Base-by-base conservation (phyloP, 1,140 invertebrate genomes). In the Lethrus apterus region DNA sequence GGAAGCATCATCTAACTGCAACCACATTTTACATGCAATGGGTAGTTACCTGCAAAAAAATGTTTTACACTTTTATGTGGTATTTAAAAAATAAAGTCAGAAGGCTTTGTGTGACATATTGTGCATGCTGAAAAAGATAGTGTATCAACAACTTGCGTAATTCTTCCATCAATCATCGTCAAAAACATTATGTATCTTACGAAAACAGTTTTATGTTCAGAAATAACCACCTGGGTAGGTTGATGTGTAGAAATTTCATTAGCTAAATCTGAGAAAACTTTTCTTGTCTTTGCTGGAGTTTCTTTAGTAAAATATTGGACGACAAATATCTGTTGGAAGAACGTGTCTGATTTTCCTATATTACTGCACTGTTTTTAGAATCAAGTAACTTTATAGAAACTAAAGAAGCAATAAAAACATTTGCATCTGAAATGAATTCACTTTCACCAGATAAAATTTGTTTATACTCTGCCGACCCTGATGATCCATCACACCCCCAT, bases 401-500 rank as follows among this genome's bases (percentile, higher is more conserved):
- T n/a, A 32, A 32, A 10, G 31, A n/a, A n/a, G n/a, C n/a, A n/a
- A 32, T 31, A 31, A 31, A 31, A 31, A 32, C 11, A n/a, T 32
- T 32, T n/a, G 31, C 31, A 32, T 32, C 31, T 32, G 31, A 32
- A 32, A 32, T 32, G 8, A 32, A n/a, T n/a, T n/a, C n/a, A n/a
- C n/a, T n/a, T n/a, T n/a, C 11, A 14, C n/a, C 26, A 32, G 31
- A 13, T 32, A n/a, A 32, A 32, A 32, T 5, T 32, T 32, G 31
- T 32, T 32, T 10, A 32, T 10, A 32, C 31, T 32, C 9, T 32
- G 31, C 11, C 31, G 13, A n/a, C 17, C 11, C 31, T 32, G 31
- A 32, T 32, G 31, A 32, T 32, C 31, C 9, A 32, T 32, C 31
- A 15, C 31, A 32, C 11, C 9, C 31, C 31, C 31, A 32, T 32